Evolutionary conservation across 2,888 invertebrate species (phyloP).

Genomic region (Pyralis farinalis): DNA sequence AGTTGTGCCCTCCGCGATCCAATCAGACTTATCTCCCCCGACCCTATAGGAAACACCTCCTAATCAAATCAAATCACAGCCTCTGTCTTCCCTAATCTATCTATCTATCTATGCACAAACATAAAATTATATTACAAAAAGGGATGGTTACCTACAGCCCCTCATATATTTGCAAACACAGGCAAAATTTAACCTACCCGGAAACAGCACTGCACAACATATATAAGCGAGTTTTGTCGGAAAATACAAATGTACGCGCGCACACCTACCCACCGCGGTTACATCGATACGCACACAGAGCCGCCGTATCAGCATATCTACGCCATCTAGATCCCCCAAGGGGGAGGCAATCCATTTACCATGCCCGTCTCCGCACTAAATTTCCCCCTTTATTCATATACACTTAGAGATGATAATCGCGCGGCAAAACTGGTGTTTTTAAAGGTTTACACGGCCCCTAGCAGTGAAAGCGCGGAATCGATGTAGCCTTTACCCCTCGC

Average conservation of each 20-base stretch:
- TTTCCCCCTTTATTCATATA: conserved; percentile 63
- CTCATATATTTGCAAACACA: conserved; percentile 79
- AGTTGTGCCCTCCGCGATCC: conserved; percentile 60
- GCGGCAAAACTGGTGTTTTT: conserved; percentile 72
- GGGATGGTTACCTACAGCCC: conserved; percentile 71
- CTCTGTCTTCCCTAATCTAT: conserved; percentile 79
- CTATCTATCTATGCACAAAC: conserved; percentile 76
- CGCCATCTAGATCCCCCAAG: conserved; percentile 81
- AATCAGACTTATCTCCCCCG: conserved; percentile 76
- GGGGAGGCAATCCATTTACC: conserved; percentile 81
- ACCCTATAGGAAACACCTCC: conserved; percentile 73
- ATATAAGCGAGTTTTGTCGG: conserved; percentile 63
- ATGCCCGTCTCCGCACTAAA: conserved; percentile 52
- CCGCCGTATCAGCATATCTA: conserved; percentile 75
- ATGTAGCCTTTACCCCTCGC: conserved; percentile 80
- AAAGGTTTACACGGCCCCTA: conserved; percentile 81
- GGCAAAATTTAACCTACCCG: conserved; percentile 76
- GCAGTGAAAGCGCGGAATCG: conserved; percentile 82
- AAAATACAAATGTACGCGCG: conserved; percentile 62
- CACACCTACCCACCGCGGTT: conserved; percentile 29
- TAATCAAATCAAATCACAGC: conserved; percentile 81
- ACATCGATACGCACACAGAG: conserved; percentile 56
- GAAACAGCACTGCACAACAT: conserved; percentile 64
- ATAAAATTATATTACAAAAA: conserved; percentile 79
- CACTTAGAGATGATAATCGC: conserved; percentile 76